Percentiles rank a stretch among this genome's conserved stretches.
These are phyloP conservation scores for Esox lucius DNA, from an alignment of 2,797 vertebrate species.

Conservation along the genomic window DNA sequence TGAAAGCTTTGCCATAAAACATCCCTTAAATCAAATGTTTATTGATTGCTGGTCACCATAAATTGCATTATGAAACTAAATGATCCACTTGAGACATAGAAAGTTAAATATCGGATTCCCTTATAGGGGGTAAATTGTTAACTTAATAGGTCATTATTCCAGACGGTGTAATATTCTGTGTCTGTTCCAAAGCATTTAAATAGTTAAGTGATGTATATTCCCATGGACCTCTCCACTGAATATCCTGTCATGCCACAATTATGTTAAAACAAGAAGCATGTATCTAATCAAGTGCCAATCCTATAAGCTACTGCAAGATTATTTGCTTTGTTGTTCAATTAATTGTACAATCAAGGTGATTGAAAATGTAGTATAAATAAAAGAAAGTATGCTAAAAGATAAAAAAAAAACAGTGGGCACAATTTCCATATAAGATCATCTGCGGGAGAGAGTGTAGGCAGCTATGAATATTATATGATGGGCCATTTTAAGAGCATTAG, in stretches of 20 bases:
- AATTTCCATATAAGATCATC: slow-evolving; percentile 47
- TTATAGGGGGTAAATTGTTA: slow-evolving; percentile 54
- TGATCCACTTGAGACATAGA: background rate
- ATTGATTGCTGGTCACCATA: background rate
- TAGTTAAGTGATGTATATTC: slow-evolving; percentile 28
- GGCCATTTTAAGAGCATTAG: slow-evolving; percentile 79
- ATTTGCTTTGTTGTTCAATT: slow-evolving; percentile 5
- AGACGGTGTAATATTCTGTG: slow-evolving; percentile 39
- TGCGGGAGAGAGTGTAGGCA: slow-evolving; percentile 40
- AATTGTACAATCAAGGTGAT: background rate
- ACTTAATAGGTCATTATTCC: slow-evolving; percentile 52
- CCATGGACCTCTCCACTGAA: slow-evolving; percentile 1
- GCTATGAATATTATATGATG: slow-evolving; percentile 75
- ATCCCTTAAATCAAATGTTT: background rate
- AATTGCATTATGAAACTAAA: background rate
- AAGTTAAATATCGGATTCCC: slow-evolving; percentile 37
- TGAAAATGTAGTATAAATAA: background rate
- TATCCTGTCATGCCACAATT: slow-evolving; percentile 15
- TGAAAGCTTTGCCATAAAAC: no score
- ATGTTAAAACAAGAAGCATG: slow-evolving; percentile 17
- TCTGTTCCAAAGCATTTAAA: slow-evolving; percentile 27
- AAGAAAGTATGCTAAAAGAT: slow-evolving; percentile 30
- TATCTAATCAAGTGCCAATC: background rate
- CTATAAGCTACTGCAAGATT: slow-evolving; percentile 3
- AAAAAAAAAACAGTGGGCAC: slow-evolving; percentile 54